Conservation (phyloP, 2,888 invertebrate genomes). For the Schizaphis graminum region DNA sequence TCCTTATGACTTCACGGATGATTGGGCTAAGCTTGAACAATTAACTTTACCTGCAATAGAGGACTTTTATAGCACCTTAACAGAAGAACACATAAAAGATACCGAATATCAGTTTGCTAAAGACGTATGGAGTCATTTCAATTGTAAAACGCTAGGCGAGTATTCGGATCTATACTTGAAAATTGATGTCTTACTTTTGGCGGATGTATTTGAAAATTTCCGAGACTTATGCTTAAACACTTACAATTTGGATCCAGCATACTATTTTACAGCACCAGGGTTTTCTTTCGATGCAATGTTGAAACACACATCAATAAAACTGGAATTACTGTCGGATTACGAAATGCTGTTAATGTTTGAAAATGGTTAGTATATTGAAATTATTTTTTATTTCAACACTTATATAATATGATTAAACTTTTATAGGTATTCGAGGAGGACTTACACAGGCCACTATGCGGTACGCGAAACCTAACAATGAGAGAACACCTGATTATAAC, state of each 20-base stretch:
- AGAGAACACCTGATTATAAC: not conserved
- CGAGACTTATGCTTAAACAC: too few relatives aligned
- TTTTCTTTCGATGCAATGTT: too few relatives aligned
- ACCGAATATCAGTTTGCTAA: not conserved
- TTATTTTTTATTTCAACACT: too few relatives aligned
- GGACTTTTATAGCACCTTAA: not conserved
- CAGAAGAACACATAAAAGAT: not conserved
- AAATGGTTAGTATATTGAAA: too few relatives aligned
- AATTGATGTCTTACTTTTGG: not conserved
- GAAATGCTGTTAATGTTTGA: too few relatives aligned
- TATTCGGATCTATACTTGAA: not conserved
- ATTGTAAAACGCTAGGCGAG: not conserved
- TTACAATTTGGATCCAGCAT: too few relatives aligned
- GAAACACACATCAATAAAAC: too few relatives aligned
- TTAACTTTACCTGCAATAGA: not conserved
- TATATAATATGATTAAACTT: not conserved
- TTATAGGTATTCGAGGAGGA: not conserved
- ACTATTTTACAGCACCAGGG: too few relatives aligned
- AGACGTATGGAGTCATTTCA: not conserved
- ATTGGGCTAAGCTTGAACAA: not conserved
- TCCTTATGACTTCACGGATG: too few relatives aligned
- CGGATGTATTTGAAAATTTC: too few relatives aligned
- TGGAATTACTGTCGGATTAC: too few relatives aligned
- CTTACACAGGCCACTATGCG: not conserved
- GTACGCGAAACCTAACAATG: not conserved